These are phyloP conservation scores for Isotomurus palustris DNA, from an alignment of 2,888 invertebrate species.

Conservation along the genomic window DNA sequence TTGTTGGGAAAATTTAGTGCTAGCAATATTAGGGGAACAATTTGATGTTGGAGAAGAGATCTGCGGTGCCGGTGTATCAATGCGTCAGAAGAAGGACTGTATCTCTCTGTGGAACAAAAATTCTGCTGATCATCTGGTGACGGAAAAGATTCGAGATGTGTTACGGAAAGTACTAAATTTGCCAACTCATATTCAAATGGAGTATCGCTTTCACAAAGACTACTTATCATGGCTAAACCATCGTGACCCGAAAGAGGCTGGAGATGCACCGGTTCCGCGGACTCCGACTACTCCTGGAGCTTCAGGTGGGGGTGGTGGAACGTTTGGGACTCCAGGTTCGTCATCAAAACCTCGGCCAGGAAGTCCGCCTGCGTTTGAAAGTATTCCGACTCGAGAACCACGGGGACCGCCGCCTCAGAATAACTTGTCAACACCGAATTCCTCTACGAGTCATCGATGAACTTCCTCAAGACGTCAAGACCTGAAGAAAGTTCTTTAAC, in stretches of 20 bases:
- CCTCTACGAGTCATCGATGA: neutral
- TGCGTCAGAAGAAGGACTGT: conserved; percentile 73
- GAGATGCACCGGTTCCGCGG: neutral
- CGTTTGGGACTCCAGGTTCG: too few relatives aligned
- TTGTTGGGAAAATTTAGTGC: conserved; percentile 97
- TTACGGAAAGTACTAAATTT: conserved; percentile 90
- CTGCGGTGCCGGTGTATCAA: conserved; percentile 68
- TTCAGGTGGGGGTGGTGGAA: conserved; percentile 17
- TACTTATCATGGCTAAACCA: conserved; percentile 44
- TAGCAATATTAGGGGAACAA: conserved; percentile 98
- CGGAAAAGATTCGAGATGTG: conserved; percentile 88
- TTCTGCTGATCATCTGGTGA: conserved; percentile 81
- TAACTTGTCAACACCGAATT: conserved; percentile 9
- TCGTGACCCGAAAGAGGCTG: conserved; percentile 24
- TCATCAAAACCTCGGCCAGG: conserved; percentile 24
- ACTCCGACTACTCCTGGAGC: conserved; percentile 14
- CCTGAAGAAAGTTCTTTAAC: too few relatives aligned
- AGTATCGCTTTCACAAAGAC: conserved; percentile 64
- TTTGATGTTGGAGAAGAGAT: conserved; percentile 98
- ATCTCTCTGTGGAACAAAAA: conserved; percentile 96
- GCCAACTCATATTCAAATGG: conserved; percentile 85
- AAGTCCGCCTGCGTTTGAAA: conserved; percentile 17
- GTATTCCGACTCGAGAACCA: neutral
- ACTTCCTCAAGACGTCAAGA: too few relatives aligned
- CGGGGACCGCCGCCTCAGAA: neutral